Percentiles rank a stretch among this genome's conserved stretches.
phyloP scores from a whole-genome alignment of 2,113 vertebrate species.

The Pandion haliaetus region DNA sequence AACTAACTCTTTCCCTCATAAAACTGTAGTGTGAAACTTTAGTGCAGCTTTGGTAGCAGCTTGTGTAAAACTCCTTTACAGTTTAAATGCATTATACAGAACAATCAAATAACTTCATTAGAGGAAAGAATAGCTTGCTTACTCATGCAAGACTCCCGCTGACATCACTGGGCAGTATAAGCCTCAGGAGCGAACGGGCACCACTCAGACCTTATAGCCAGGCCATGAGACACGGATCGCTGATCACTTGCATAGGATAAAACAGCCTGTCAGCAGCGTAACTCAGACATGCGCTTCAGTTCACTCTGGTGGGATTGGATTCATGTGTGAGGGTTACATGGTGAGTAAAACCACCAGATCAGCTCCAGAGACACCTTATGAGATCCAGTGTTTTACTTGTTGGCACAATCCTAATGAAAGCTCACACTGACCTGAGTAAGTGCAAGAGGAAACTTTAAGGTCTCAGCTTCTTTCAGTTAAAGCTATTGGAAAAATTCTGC shows the following conservation, averaged over 20 bases:
- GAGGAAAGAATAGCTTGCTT: not conserved
- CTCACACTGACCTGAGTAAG: not conserved
- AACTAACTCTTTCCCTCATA: not conserved
- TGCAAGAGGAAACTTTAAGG: not conserved
- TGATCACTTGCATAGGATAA: not conserved
- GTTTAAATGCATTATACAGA: not conserved
- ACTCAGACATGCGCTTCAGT: not conserved
- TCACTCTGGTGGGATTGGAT: not conserved
- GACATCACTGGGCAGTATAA: not conserved
- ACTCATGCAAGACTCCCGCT: not conserved
- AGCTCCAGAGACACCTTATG: not conserved
- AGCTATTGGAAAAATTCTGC: not conserved
- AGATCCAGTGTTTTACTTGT: not conserved
- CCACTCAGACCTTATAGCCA: not conserved
- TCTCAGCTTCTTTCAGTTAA: not conserved
- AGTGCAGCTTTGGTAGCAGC: not conserved
- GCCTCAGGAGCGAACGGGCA: not conserved
- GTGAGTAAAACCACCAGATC: not conserved
- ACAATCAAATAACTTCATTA: not conserved
- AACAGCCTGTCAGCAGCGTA: not conserved
- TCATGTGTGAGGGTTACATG: not conserved
- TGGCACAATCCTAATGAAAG: not conserved
- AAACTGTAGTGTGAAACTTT: not conserved
- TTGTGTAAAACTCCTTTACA: not conserved
- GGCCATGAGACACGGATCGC: not conserved